These are phyloP conservation scores for Torymus tubicola DNA, from an alignment of 2,888 invertebrate species.

Conservation along the genomic window DNA sequence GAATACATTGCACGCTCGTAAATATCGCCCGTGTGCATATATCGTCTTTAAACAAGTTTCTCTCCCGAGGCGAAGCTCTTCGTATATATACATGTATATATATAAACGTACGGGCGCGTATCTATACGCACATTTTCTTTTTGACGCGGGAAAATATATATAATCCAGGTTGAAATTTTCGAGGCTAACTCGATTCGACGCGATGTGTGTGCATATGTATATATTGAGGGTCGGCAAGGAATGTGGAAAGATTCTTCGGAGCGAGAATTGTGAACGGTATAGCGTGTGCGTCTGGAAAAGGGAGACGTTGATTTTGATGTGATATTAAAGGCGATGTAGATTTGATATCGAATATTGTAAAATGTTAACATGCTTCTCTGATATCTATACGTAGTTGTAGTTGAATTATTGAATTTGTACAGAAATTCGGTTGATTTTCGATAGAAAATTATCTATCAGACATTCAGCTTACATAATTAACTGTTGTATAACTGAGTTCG, in stretches of 20 bases:
- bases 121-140: not conserved
- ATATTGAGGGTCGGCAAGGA: not conserved
- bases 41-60: constrained; percentile 48
- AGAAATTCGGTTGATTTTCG: too few relatives aligned
- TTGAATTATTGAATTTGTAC: too few relatives aligned
- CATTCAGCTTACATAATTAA: too few relatives aligned
- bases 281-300: too few relatives aligned
- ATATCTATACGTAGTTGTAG: too few relatives aligned
- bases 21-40: constrained; percentile 40
- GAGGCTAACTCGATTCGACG: constrained; percentile 21
- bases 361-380: too few relatives aligned
- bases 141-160: not conserved
- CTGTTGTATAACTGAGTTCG: too few relatives aligned
- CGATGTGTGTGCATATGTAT: not conserved
- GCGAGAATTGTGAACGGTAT: not conserved
- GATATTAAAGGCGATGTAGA: too few relatives aligned
- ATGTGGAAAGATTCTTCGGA: constrained; percentile 1
- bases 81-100: too few relatives aligned
- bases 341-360: too few relatives aligned
- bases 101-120: too few relatives aligned
- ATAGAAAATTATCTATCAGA: too few relatives aligned
- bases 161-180: constrained; percentile 33
- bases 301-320: not conserved
- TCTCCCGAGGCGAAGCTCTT: not conserved
- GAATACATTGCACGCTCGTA: constrained; percentile 48